These are phyloP conservation scores for Hypsibius dujardini DNA, from an alignment of 1,140 invertebrate species.

Conservation along the genomic window DNA sequence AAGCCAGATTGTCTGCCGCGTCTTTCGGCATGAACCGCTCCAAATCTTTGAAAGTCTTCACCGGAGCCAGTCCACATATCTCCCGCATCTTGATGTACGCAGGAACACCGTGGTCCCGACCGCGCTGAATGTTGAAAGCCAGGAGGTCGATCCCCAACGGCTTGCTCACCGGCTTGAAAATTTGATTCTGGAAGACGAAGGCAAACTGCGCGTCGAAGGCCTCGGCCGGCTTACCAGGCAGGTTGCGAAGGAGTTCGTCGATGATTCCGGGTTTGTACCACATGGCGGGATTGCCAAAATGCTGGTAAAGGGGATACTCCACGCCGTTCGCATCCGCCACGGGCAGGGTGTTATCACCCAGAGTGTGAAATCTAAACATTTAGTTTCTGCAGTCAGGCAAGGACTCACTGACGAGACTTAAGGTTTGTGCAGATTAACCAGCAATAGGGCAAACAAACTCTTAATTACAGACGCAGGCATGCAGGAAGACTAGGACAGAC, in stretches of 20 bases:
- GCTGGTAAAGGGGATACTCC: not conserved
- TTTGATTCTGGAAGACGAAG: not conserved
- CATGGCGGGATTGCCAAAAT: not conserved
- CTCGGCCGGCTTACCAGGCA: not conserved
- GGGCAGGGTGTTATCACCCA: conserved; percentile 8
- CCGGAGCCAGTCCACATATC: not conserved
- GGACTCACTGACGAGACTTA: no score
- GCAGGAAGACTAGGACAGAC: no score
- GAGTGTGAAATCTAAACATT: not conserved
- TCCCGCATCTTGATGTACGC: not conserved
- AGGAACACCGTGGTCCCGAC: not conserved
- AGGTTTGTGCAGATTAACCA: no score
- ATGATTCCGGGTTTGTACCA: not conserved
- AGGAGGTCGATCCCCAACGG: not conserved
- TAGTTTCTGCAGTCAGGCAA: no score
- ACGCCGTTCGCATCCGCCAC: not conserved
- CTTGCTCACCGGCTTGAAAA: conserved; percentile 9
- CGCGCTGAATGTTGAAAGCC: not conserved
- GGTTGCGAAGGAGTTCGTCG: not conserved
- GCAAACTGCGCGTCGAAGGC: not conserved
- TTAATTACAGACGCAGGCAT: no score
- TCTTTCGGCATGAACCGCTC: not conserved
- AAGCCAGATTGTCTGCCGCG: not conserved
- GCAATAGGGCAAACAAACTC: no score
- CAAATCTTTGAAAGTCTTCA: not conserved